Percentiles rank a stretch among this genome's conserved stretches.
Evolutionary conservation across 2,888 invertebrate species (phyloP).

Genomic region (Minunthozetes semirufus): DNA sequence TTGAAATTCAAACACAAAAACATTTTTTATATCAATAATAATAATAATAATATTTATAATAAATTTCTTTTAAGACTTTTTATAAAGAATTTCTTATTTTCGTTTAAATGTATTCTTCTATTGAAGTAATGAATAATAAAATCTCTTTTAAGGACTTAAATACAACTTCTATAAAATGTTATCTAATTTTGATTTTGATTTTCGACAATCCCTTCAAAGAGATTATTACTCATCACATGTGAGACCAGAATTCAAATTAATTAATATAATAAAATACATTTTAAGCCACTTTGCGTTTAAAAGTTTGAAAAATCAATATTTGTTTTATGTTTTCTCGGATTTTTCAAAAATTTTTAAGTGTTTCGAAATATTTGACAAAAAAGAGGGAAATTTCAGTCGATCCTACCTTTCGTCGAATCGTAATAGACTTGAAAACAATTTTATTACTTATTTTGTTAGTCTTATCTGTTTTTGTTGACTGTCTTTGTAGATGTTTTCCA

Average conservation of each 20-base stretch:
- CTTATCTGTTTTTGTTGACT: slow-evolving; percentile 21
- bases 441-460: background rate
- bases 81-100: background rate
- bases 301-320: background rate
- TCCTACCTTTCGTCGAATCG: slow-evolving; percentile 9
- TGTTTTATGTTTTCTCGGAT: background rate
- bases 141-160: slow-evolving; percentile 3
- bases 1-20: slow-evolving; percentile 21
- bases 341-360: background rate
- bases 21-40: background rate
- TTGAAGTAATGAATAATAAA: slow-evolving; percentile 9
- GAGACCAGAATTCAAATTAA: background rate
- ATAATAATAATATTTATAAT: slow-evolving; percentile 19
- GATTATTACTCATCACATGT: slow-evolving; percentile 23
- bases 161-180: slow-evolving; percentile 29
- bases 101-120: background rate
- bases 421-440: background rate
- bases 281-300: slow-evolving; percentile 25
- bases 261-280: slow-evolving; percentile 26
- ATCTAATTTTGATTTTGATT: slow-evolving; percentile 27
- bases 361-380: background rate
- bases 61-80: background rate
- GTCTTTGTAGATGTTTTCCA: background rate
- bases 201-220: slow-evolving; percentile 22
- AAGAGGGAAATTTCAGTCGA: slow-evolving; percentile 5